These are phyloP conservation scores for Euproctis similis DNA, from an alignment of 2,888 invertebrate genomes.

Conservation along the genomic window DNA sequence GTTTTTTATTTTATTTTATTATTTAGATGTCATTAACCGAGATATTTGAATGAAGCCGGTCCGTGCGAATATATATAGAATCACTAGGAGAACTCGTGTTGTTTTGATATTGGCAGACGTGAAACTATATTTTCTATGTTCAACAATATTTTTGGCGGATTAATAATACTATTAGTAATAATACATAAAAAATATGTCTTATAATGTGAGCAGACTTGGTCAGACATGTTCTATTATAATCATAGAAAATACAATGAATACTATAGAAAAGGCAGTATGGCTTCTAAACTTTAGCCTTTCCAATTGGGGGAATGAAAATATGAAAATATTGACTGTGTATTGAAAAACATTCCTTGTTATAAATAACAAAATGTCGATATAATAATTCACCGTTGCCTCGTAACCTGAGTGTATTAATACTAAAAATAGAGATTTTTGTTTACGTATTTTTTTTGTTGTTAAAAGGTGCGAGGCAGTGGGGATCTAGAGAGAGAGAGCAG, in stretches of 20 bases:
- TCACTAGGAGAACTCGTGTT: slow-evolving; percentile 9
- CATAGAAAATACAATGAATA: no score
- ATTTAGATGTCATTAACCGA: slow-evolving; percentile 56
- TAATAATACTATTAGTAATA: no score
- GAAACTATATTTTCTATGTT: slow-evolving; percentile 6
- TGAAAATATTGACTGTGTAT: no score
- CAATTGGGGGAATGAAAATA: no score
- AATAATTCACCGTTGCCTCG: slow-evolving; percentile 44
- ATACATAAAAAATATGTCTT: no score
- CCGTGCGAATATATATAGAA: slow-evolving; percentile 41
- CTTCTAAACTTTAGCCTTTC: no score
- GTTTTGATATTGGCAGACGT: slow-evolving; percentile 10
- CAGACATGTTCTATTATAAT: no score
- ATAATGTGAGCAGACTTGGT: no score
- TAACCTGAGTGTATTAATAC: slow-evolving; percentile 36
- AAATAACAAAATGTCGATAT: slow-evolving; percentile 34
- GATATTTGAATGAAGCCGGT: slow-evolving; percentile 53
- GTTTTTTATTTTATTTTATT: slow-evolving; percentile 51
- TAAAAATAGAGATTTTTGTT: slow-evolving; percentile 50
- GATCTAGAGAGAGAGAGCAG: slow-evolving; percentile 38
- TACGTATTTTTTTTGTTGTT: slow-evolving; percentile 60
- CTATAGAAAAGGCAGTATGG: no score
- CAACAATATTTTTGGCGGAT: slow-evolving; percentile 9
- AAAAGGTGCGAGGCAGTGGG: slow-evolving; percentile 52
- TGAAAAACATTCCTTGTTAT: slow-evolving; percentile 22